phyloP scores from a whole-genome alignment of 2,113 vertebrate species.

The human region GRCh38 chr15:44408001-44408500 shows the following conservation, averaged over 20 bases:
- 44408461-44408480: neutral
- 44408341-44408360: conserved; percentile 25
- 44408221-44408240: neutral
- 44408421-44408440: neutral
- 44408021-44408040: no score
- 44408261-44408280: neutral
- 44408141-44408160: conserved; percentile 25
- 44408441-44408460: neutral
- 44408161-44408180: conserved; percentile 33
- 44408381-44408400: neutral
- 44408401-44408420: neutral
- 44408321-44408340: conserved; percentile 11
- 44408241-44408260: neutral
- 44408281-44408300: neutral
- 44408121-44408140: neutral
- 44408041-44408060: neutral
- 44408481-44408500: neutral
- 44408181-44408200: conserved; percentile 39
- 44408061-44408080: conserved; percentile 27
- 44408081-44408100: conserved; percentile 35
- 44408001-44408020: no score
- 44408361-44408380: neutral
- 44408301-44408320: neutral
- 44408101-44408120: conserved; percentile 38
- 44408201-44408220: neutral